phyloP scores from a whole-genome alignment of 1,140 invertebrate species.

The Hestina assimilis region DNA sequence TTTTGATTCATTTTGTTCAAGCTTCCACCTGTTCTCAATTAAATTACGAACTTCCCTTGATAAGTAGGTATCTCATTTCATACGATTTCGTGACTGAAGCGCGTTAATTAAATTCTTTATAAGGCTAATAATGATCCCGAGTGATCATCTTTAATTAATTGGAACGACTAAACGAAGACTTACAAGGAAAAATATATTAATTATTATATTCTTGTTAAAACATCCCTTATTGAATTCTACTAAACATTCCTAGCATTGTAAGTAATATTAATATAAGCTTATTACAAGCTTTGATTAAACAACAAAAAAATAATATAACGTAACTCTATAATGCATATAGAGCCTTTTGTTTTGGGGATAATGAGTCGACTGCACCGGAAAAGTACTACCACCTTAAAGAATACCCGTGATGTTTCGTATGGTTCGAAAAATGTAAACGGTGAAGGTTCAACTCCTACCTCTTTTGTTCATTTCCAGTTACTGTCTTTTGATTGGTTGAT shows the following conservation, averaged over 20 bases:
- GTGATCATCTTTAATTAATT: slow-evolving; percentile 23
- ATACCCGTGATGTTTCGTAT: too few relatives aligned
- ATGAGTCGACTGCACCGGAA: too few relatives aligned
- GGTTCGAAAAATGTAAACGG: too few relatives aligned
- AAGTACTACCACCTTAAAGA: too few relatives aligned
- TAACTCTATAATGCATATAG: too few relatives aligned
- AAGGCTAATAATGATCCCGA: slow-evolving; percentile 26
- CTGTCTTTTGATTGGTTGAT: too few relatives aligned
- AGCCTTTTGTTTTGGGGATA: too few relatives aligned
- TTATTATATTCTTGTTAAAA: slow-evolving; percentile 3
- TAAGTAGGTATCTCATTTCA: slow-evolving; percentile 61
- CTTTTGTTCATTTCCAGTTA: too few relatives aligned
- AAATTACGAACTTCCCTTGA: slow-evolving; percentile 55
- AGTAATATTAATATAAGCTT: not conserved
- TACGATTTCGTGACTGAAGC: slow-evolving; percentile 40
- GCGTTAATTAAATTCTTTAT: slow-evolving; percentile 64
- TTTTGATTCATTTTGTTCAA: slow-evolving; percentile 58
- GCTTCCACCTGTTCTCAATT: slow-evolving; percentile 58
- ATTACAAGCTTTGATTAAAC: too few relatives aligned
- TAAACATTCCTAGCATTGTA: not conserved
- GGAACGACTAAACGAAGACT: slow-evolving; percentile 10
- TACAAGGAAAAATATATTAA: slow-evolving; percentile 1
- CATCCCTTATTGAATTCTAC: not conserved
- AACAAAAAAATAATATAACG: too few relatives aligned
- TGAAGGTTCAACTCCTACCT: too few relatives aligned